Evolutionary conservation across 1,140 invertebrate genomes (phyloP), one percentile per base, ranked within the genome.

Genomic region (Drosophila cardini): DNA sequence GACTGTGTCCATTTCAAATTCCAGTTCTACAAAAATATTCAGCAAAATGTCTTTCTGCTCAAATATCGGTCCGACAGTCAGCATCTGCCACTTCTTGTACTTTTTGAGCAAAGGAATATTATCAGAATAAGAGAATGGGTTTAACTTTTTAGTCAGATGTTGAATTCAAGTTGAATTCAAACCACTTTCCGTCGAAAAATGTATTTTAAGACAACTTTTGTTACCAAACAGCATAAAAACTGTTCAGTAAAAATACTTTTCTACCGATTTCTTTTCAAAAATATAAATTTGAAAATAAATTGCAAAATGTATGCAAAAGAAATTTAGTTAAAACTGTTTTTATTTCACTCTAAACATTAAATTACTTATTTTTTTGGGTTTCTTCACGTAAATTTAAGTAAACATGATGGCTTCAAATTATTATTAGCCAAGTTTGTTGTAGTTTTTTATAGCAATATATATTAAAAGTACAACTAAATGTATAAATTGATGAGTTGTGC

Each of bases 41-140:
- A 46, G 56, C 78, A 85, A 85, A 85, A 87, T 85, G 82, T 87
- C 82, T 86, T 68, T 80, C 60, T 40, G 56, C 48, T 46, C 11
- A 40, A 6, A 42, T 16, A 10, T 7, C 38, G 34, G 52, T 2
- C 36, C 32, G 26, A 8, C 32, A 26, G 43, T 34, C 15, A 26
- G 21, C 43, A 26, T 50, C 9, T 43, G 40, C 26, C 11, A 34
- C 36, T 34, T 36, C 15, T 30, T 11, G 26, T 52, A 52, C 26
- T 8, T 30, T 52, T 13, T 26, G 6, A 32, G 0, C 4, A n/a
- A 50, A 32, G 30, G 26, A 7, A 30, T 32, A 50, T 13, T 6
- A 13, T n/a, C n/a, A 5, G 21, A 3, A 26, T 26, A 26, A 26
- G 11, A 15, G 30, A 32, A 32, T n/a, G 48, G 4, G 11, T 50